Evolutionary conservation across 2,113 vertebrate species (phyloP).

Genomic region (Coryphaenoides rupestris): DNA sequence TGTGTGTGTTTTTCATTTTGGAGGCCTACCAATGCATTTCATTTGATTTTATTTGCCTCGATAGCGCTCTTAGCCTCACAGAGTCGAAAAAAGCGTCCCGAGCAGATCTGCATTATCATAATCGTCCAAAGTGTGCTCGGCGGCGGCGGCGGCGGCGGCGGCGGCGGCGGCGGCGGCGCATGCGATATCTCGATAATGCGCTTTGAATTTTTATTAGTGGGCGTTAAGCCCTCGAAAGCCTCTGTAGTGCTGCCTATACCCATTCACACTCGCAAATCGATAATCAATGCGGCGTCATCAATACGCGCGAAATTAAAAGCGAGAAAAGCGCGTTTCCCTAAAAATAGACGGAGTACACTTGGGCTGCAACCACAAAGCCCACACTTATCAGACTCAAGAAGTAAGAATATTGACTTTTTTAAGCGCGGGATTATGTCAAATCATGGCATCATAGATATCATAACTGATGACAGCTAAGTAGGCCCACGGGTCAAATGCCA

Average conservation of each 20-base stretch:
- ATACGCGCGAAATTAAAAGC: too few species aligned
- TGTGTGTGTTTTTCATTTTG: conserved; percentile 49
- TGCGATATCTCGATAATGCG: too few species aligned
- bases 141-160: too few species aligned
- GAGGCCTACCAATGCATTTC: conserved; percentile 63
- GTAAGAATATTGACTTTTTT: conserved; percentile 11
- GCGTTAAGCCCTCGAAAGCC: conserved; percentile 19
- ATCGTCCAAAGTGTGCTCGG: conserved; percentile 59
- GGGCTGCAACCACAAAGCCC: too few species aligned
- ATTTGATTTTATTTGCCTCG: conserved; percentile 62
- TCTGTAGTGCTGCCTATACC: conserved; percentile 10
- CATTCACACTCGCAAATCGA: neutral
- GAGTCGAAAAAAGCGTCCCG: conserved; percentile 56
- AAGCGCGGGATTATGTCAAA: conserved; percentile 34
- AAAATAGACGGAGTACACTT: neutral
- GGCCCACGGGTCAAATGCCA: conserved; percentile 44
- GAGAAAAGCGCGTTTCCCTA: neutral
- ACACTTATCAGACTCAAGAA: neutral
- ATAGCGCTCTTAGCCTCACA: conserved; percentile 55
- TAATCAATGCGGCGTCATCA: too few species aligned
- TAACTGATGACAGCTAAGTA: conserved; percentile 46
- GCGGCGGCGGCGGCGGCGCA: too few species aligned
- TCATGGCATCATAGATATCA: conserved; percentile 37
- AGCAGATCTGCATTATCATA: conserved; percentile 69
- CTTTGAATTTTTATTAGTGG: conserved; percentile 46